These are phyloP conservation scores for Microcebus jonahi DNA, from an alignment of 2,113 vertebrate genomes.

Conservation along the genomic window DNA sequence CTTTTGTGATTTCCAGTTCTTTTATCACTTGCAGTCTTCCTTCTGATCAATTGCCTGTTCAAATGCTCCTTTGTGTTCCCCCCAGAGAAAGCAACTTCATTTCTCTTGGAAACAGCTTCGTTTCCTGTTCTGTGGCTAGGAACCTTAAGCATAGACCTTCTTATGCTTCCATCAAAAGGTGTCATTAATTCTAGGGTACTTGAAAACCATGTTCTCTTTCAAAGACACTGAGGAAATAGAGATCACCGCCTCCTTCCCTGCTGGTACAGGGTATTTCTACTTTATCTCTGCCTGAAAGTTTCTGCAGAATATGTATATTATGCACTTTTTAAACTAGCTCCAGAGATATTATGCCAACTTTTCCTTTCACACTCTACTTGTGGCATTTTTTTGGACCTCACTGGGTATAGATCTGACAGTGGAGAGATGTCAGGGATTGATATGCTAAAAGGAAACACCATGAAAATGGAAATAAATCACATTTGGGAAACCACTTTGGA, in stretches of 20 bases:
- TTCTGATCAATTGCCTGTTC: conserved; percentile 50
- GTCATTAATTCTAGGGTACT: conserved; percentile 49
- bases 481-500: conserved; percentile 17
- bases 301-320: not conserved
- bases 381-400: not conserved
- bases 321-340: not conserved
- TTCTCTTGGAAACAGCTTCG: conserved; percentile 66
- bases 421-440: not conserved
- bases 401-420: not conserved
- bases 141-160: not conserved
- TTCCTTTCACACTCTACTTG: not conserved
- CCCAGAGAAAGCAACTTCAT: conserved; percentile 41
- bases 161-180: conserved; percentile 15
- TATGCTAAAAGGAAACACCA: not conserved
- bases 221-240: not conserved
- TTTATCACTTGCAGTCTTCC: conserved; percentile 46
- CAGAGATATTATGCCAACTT: not conserved
- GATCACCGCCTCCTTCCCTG: not conserved
- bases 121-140: conserved; percentile 62
- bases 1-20: conserved; percentile 41
- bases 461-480: conserved; percentile 7
- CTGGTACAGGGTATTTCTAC: not conserved
- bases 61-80: conserved; percentile 23
- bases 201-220: conserved; percentile 49
- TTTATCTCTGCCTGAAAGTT: conserved; percentile 35